A percentile compares a stretch with the other conserved stretches of the same genome.
These are phyloP conservation scores for Napeogenes inachia DNA, from an alignment of 2,888 invertebrate species.

Conservation along the genomic window DNA sequence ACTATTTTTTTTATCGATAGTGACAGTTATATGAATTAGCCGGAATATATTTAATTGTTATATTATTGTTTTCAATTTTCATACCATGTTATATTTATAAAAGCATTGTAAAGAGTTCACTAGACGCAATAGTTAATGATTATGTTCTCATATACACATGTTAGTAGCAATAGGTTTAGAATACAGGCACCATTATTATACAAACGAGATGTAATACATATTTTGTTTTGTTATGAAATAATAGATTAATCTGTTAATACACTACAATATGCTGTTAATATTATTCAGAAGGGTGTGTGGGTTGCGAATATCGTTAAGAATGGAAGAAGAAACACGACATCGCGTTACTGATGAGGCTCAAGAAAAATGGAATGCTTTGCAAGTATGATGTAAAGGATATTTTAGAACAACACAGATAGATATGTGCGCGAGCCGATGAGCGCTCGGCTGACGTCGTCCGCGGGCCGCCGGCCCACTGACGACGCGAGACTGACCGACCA, in stretches of 20 bases:
- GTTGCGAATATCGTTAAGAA: slow-evolving; percentile 48
- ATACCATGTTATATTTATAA: slow-evolving; percentile 47
- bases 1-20: slow-evolving; percentile 61
- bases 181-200: slow-evolving; percentile 55
- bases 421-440: slow-evolving; percentile 23
- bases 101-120: slow-evolving; percentile 51
- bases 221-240: slow-evolving; percentile 69
- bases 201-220: slow-evolving; percentile 52
- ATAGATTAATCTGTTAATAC: slow-evolving; percentile 70
- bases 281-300: slow-evolving; percentile 61
- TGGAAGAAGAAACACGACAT: slow-evolving; percentile 49
- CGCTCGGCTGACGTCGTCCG: slow-evolving; percentile 19
- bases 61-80: slow-evolving; percentile 52
- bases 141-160: slow-evolving; percentile 68
- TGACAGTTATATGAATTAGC: slow-evolving; percentile 47
- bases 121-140: slow-evolving; percentile 60
- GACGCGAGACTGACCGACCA: slow-evolving; percentile 18
- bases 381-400: slow-evolving; percentile 49
- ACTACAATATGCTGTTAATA: slow-evolving; percentile 52
- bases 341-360: slow-evolving; percentile 66
- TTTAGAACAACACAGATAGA: slow-evolving; percentile 16
- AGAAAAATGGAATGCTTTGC: slow-evolving; percentile 50
- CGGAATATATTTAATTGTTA: slow-evolving; percentile 63
- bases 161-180: slow-evolving; percentile 58
- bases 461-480: slow-evolving; percentile 10